Conservation (phyloP, 2,888 invertebrate species). For the Cantharis nigra region DNA sequence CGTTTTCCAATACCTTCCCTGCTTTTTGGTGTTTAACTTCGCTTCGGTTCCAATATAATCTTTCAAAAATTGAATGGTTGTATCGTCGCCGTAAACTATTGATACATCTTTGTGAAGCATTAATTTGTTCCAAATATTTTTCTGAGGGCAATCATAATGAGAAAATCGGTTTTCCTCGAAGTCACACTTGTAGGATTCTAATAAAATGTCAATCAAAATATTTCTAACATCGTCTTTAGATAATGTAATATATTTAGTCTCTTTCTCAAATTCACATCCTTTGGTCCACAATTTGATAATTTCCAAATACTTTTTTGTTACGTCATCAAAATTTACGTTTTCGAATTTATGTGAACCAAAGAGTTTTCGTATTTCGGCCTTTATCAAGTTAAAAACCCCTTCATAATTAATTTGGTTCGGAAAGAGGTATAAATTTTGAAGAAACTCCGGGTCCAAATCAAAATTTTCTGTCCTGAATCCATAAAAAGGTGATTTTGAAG, state of each 20-base stretch:
- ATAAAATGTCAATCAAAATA: neutral
- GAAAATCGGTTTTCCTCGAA: neutral
- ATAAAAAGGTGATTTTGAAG: neutral
- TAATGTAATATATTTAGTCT: neutral
- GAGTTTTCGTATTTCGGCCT: neutral
- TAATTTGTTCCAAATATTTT: neutral
- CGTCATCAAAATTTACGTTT: neutral
- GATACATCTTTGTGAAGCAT: neutral
- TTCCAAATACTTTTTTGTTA: neutral
- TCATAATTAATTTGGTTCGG: neutral
- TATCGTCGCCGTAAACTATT: neutral
- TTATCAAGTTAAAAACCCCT: neutral
- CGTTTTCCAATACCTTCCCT: neutral
- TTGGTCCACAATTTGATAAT: neutral
- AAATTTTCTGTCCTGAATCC: neutral
- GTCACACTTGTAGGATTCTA: neutral
- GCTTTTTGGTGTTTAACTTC: neutral
- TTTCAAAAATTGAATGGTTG: neutral
- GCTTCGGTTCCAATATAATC: neutral
- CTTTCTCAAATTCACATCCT: neutral
- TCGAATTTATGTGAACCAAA: neutral
- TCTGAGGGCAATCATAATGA: neutral
- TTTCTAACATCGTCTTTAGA: neutral
- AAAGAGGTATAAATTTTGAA: neutral
- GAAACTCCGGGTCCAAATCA: neutral